Evolutionary conservation across 1,140 invertebrate species (phyloP).

Genomic region (Heliconius hewitsoni): DNA sequence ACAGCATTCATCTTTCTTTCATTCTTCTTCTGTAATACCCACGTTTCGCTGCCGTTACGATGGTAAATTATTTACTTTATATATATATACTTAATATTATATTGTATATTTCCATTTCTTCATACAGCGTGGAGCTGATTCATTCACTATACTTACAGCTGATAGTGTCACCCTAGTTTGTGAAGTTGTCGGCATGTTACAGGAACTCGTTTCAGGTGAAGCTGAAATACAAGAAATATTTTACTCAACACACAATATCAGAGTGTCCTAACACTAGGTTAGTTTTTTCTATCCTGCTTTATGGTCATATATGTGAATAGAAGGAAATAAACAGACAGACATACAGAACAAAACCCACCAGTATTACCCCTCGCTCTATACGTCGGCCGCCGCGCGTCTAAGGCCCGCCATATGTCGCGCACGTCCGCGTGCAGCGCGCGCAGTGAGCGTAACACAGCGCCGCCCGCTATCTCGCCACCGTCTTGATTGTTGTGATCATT

Average conservation of each 20-base stretch:
- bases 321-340: too few species aligned
- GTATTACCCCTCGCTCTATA: conserved; percentile 38
- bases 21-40: too few species aligned
- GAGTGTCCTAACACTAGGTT: too few species aligned
- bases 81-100: background rate
- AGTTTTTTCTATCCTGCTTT: too few species aligned
- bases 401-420: conserved; percentile 66
- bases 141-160: conserved; percentile 55
- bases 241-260: too few species aligned
- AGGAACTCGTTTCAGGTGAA: conserved; percentile 70
- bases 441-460: conserved; percentile 66
- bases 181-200: conserved; percentile 64
- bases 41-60: too few species aligned
- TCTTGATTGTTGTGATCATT: background rate
- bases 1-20: too few species aligned
- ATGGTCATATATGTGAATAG: too few species aligned
- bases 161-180: conserved; percentile 68
- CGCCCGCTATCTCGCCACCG: conserved; percentile 46
- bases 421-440: conserved; percentile 72
- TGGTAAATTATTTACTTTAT: too few species aligned
- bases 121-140: too few species aligned
- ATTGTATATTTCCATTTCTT: too few species aligned
- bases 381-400: conserved; percentile 54
- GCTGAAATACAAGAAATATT: conserved; percentile 45
- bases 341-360: too few species aligned